Percentiles rank a stretch among this genome's conserved stretches.
phyloP scores from a whole-genome alignment of 2,113 vertebrate species.

The Gasterosteus aculeatus region DNA sequence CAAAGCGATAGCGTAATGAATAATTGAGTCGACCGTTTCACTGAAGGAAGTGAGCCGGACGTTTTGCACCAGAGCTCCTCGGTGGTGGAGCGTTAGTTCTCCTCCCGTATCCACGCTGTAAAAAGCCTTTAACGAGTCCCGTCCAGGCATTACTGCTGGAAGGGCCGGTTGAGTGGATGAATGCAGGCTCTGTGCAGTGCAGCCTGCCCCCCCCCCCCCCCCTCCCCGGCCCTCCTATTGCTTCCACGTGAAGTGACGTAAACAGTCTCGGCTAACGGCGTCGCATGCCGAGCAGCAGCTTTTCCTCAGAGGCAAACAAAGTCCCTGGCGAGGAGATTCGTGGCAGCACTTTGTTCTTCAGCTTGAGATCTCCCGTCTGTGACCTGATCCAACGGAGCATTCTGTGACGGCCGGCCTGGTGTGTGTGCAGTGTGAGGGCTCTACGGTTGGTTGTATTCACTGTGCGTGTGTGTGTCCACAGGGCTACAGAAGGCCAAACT shows the following conservation, averaged over 20 bases:
- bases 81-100: slow-evolving; percentile 35
- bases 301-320: slow-evolving; percentile 25
- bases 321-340: slow-evolving; percentile 1
- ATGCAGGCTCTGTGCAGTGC: slow-evolving; percentile 37
- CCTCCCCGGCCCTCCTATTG: neutral
- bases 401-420: neutral
- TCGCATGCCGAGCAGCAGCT: slow-evolving; percentile 15
- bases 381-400: neutral
- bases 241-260: slow-evolving; percentile 31
- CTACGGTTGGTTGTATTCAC: neutral
- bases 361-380: neutral
- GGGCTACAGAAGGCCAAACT: slow-evolving; percentile 92
- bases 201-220: neutral
- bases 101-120: slow-evolving; percentile 17
- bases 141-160: slow-evolving; percentile 29
- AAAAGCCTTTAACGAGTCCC: slow-evolving; percentile 44
- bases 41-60: too few relatives aligned
- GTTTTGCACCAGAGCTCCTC: neutral
- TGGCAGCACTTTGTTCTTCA: neutral
- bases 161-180: slow-evolving; percentile 37
- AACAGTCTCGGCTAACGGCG: slow-evolving; percentile 42
- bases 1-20: neutral
- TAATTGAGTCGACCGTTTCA: neutral
- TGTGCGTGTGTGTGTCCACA: slow-evolving; percentile 60
- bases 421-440: neutral